Conservation (phyloP, 2,797 vertebrate species). For the Octomys mimax region DNA sequence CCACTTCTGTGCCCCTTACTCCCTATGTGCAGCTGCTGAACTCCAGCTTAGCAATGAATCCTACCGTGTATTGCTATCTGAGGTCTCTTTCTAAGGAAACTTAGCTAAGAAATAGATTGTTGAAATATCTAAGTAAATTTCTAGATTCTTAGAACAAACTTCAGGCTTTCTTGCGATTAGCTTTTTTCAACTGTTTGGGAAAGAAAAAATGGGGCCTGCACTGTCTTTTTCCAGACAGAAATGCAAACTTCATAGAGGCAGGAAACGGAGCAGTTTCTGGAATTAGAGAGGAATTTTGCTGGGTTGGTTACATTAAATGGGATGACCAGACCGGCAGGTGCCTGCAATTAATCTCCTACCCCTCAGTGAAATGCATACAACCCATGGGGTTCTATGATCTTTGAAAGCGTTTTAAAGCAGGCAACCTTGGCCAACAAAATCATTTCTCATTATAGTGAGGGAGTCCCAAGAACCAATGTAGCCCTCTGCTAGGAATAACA, state of each 20-base stretch:
- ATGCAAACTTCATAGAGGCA: constrained; percentile 22
- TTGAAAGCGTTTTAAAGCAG: not conserved
- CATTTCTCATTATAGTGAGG: not conserved
- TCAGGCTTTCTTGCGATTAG: not conserved
- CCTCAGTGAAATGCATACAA: constrained; percentile 42
- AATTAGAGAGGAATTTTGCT: constrained; percentile 60
- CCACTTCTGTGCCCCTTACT: not conserved
- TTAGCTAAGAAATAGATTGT: constrained; percentile 27
- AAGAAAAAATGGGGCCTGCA: not conserved
- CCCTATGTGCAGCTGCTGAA: not conserved
- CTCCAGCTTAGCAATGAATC: not conserved
- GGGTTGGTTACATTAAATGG: constrained; percentile 43
- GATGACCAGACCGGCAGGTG: constrained; percentile 57
- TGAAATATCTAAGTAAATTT: constrained; percentile 51
- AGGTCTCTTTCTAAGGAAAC: not conserved
- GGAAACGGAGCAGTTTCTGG: constrained; percentile 40
- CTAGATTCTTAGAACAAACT: constrained; percentile 18
- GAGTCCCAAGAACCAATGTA: constrained; percentile 24
- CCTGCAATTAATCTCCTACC: constrained; percentile 61
- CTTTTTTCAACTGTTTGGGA: constrained; percentile 39
- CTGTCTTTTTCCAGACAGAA: constrained; percentile 53
- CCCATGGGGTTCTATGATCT: not conserved
- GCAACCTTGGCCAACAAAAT: constrained; percentile 16
- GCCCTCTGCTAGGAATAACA: constrained; percentile 36
- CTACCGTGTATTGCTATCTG: not conserved